A percentile compares a stretch with the other conserved stretches of the same genome.
phyloP scores from a whole-genome alignment of 2,797 vertebrate species.

The Eulemur rubriventer region DNA sequence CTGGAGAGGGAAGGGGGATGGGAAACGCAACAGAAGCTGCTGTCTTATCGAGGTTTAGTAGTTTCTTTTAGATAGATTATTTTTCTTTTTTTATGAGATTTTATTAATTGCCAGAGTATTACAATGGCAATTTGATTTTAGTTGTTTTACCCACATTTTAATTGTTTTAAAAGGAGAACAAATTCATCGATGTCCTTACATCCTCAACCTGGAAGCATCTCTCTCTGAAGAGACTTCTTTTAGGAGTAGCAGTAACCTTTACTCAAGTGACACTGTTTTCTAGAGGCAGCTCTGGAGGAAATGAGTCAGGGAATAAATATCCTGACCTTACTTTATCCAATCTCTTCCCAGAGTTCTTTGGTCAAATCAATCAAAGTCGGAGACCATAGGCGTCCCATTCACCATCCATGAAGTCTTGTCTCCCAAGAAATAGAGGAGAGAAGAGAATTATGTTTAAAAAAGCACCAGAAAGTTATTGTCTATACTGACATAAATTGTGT shows the following conservation, averaged over 20 bases:
- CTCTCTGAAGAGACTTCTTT: not conserved
- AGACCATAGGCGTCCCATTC: rapidly evolving
- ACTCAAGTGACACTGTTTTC: not conserved
- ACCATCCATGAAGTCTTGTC: not conserved
- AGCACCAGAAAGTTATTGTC: not conserved
- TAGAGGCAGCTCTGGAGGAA: not conserved
- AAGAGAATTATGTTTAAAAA: not conserved
- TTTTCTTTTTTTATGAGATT: not conserved
- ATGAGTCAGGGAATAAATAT: not conserved
- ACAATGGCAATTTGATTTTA: not conserved
- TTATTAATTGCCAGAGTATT: not conserved
- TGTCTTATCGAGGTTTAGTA: not conserved
- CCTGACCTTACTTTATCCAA: not conserved
- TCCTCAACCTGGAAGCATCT: not conserved
- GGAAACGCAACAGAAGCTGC: not conserved
- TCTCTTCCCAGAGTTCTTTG: not conserved
- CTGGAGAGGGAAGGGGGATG: not conserved
- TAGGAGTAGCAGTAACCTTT: not conserved
- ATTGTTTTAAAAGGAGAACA: not conserved
- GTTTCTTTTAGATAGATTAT: not conserved
- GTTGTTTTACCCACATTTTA: not conserved
- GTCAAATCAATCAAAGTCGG: not conserved
- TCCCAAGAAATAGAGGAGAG: not conserved
- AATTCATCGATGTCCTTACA: not conserved
- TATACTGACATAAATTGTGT: not conserved